Evolutionary conservation across 2,888 invertebrate species (phyloP).

Genomic region (Ecdyonurus torrentis): DNA sequence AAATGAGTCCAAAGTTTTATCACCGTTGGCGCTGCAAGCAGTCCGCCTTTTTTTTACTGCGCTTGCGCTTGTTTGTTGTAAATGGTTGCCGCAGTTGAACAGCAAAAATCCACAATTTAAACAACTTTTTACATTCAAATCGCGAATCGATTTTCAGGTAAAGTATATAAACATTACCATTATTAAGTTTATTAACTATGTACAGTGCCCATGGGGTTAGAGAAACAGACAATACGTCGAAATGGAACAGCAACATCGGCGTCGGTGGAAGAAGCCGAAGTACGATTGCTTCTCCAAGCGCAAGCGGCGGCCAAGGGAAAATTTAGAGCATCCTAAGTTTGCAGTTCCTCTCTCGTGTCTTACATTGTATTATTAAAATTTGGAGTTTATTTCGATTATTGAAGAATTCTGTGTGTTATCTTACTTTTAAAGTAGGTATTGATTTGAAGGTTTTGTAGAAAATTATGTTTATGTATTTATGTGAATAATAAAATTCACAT

Average conservation of each 20-base stretch:
- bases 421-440: too few species aligned
- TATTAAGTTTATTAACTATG: not conserved
- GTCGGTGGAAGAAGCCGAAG: not conserved
- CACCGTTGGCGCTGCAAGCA: not conserved
- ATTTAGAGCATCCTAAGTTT: too few species aligned
- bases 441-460: too few species aligned
- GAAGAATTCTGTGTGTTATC: too few species aligned
- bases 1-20: too few species aligned
- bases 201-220: not conserved
- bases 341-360: too few species aligned
- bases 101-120: not conserved
- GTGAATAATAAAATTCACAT: too few species aligned
- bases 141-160: not conserved
- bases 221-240: too few species aligned
- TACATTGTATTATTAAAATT: too few species aligned
- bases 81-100: not conserved
- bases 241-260: not conserved
- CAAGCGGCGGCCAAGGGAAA: not conserved
- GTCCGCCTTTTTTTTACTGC: not conserved
- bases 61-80: not conserved
- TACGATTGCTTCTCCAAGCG: not conserved
- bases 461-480: too few species aligned
- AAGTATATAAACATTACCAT: not conserved
- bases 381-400: too few species aligned
- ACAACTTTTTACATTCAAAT: not conserved